These are phyloP conservation scores for Cephus pulcher DNA, from an alignment of 2,888 invertebrate species.

Conservation along the genomic window DNA sequence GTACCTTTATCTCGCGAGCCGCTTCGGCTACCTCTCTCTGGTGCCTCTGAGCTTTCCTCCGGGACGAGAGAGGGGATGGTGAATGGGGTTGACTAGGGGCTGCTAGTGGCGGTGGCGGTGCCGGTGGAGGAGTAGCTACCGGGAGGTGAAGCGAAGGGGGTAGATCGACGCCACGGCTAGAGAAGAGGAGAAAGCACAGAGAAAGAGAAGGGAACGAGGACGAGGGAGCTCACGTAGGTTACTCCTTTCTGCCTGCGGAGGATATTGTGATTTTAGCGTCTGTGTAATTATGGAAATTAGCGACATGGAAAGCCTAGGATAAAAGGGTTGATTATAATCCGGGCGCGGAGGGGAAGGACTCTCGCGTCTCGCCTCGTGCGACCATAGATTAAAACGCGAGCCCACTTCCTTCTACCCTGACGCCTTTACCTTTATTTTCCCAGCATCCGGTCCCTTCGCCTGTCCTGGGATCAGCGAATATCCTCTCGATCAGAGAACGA, in stretches of 20 bases:
- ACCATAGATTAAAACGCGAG: constrained; percentile 63
- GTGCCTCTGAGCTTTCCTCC: constrained; percentile 6
- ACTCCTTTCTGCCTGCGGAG: constrained; percentile 62
- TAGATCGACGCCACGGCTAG: constrained; percentile 24
- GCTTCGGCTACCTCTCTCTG: constrained; percentile 31
- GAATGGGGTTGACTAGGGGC: constrained; percentile 9
- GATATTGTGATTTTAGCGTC: constrained; percentile 68
- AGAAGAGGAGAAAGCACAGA: constrained; percentile 27
- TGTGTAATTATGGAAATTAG: constrained; percentile 68
- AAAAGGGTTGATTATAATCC: constrained; percentile 68
- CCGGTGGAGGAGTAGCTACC: constrained; percentile 13
- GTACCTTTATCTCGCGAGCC: constrained; percentile 64
- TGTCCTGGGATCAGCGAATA: background rate
- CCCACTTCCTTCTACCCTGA: constrained; percentile 58
- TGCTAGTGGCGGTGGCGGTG: constrained; percentile 2
- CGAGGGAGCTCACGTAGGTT: constrained; percentile 58
- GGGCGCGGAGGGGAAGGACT: constrained; percentile 44
- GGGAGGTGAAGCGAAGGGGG: constrained; percentile 25
- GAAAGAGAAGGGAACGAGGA: constrained; percentile 31
- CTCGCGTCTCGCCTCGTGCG: constrained; percentile 48
- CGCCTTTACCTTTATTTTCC: constrained; percentile 46
- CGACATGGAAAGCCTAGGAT: constrained; percentile 68
- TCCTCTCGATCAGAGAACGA: background rate
- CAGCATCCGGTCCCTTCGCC: background rate
- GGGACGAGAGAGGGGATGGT: constrained; percentile 6